These are phyloP conservation scores for Nomada flava DNA, from an alignment of 2,888 invertebrate genomes.

Conservation along the genomic window DNA sequence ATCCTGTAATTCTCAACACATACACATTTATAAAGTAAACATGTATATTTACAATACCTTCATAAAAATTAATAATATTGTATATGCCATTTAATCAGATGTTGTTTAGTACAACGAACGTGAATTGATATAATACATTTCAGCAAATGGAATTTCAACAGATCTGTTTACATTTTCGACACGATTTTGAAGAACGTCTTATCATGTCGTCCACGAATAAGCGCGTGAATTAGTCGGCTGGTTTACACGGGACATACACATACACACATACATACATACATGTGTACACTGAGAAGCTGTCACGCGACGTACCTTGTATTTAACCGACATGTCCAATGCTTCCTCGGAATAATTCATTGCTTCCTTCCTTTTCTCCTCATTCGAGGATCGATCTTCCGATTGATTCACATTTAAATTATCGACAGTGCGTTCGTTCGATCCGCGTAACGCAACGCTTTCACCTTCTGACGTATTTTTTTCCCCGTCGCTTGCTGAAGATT, in stretches of 20 bases:
- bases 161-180: conserved; percentile 34
- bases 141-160: background rate
- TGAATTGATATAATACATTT: background rate
- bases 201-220: conserved; percentile 3
- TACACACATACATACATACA: background rate
- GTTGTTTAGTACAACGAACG: background rate
- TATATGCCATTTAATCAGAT: background rate
- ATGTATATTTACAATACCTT: too few relatives aligned
- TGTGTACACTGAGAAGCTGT: conserved; percentile 3
- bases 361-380: conserved; percentile 12
- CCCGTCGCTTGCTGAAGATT: background rate
- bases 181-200: conserved; percentile 5
- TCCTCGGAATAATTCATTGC: conserved; percentile 17
- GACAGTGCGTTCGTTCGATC: background rate
- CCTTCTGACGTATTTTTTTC: background rate
- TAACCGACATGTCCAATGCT: conserved; percentile 45
- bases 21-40: too few relatives aligned
- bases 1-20: too few relatives aligned
- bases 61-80: background rate
- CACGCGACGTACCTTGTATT: conserved; percentile 40
- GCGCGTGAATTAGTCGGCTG: background rate
- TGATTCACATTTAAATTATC: background rate
- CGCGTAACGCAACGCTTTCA: background rate
- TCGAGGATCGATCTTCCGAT: background rate
- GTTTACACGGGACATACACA: background rate